Base-by-base conservation (phyloP, 2,888 invertebrate species). In the Diogma glabrata region DNA sequence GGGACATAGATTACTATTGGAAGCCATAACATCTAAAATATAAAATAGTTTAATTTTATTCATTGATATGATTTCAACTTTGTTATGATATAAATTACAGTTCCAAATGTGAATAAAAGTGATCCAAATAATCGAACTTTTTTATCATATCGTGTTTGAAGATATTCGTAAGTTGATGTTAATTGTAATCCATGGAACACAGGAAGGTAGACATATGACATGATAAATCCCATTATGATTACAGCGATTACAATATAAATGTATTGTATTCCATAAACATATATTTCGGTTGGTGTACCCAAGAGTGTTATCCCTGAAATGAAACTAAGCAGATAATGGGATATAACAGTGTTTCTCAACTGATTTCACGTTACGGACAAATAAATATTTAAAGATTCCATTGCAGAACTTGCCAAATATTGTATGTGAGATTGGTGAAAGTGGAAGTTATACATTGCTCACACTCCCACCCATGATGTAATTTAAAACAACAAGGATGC, bases 271-370 rank as follows among this genome's bases (percentile, higher is more conserved):
- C 90, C 89, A 59, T 84, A 84, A 8, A 86, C 73, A 60, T 87
- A 87, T 47, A 87, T 72, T 63, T 87, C 87, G 2, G 87, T 86
- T 1, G 87, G 85, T 4, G 79, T 84, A 1, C 87, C 86, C 58
- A 87, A 69, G 7, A 49, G 10, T 19, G 49, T 38, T 2, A 48
- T 48, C 6, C 48, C 48, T 14, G 48, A 48, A 14, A 48, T 48
- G 10, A 48, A 48, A 33, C 48, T 48, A 36, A 36, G 3, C 8
- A 36, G 7, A n/a, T n/a, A n/a, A n/a, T n/a, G n/a, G n/a, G n/a
- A n/a, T n/a, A n/a, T n/a, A n/a, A n/a, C n/a, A n/a, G n/a, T n/a
- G n/a, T n/a, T n/a, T n/a, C n/a, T n/a, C n/a, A n/a, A n/a, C n/a
- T n/a, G n/a, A n/a, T n/a, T n/a, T n/a, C n/a, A n/a, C n/a, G n/a